Conservation (phyloP, 2,888 invertebrate species). For the Apodemia hepburni region DNA sequence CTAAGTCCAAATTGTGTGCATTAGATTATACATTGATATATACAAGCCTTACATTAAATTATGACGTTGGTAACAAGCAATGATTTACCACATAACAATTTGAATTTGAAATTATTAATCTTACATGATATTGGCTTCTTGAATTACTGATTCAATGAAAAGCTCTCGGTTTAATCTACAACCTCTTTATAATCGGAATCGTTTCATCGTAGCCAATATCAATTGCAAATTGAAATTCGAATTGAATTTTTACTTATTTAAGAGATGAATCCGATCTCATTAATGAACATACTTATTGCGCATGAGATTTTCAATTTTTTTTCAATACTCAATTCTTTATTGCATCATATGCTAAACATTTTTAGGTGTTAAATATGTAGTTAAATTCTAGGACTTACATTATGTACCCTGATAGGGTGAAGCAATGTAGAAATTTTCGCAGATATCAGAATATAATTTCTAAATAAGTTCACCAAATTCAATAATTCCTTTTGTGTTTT, state of each 20-base stretch:
- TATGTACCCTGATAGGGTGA: too few species aligned
- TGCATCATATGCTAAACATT: too few species aligned
- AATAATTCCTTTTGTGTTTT: too few species aligned
- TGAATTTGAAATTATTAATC: slow-evolving; percentile 19
- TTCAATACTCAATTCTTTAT: too few species aligned
- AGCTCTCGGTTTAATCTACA: slow-evolving; percentile 6
- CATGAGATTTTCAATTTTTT: too few species aligned
- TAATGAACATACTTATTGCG: not conserved
- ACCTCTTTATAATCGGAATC: not conserved
- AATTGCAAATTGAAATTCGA: slow-evolving; percentile 7
- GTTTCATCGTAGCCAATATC: slow-evolving; percentile 7
- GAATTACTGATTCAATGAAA: slow-evolving; percentile 11
- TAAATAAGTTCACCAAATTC: too few species aligned
- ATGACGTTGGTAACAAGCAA: not conserved
- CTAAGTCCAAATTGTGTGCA: not conserved
- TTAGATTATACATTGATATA: too few species aligned
- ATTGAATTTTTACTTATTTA: slow-evolving; percentile 13
- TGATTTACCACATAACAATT: slow-evolving; percentile 19
- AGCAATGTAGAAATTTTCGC: too few species aligned
- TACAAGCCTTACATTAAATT: too few species aligned
- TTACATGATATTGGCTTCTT: slow-evolving; percentile 20
- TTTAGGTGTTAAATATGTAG: too few species aligned
- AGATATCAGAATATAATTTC: too few species aligned
- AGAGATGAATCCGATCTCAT: slow-evolving; percentile 8
- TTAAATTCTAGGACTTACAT: too few species aligned